Evolutionary conservation across 2,113 vertebrate species (phyloP).

Genomic region (Salvelinus alpinus): DNA sequence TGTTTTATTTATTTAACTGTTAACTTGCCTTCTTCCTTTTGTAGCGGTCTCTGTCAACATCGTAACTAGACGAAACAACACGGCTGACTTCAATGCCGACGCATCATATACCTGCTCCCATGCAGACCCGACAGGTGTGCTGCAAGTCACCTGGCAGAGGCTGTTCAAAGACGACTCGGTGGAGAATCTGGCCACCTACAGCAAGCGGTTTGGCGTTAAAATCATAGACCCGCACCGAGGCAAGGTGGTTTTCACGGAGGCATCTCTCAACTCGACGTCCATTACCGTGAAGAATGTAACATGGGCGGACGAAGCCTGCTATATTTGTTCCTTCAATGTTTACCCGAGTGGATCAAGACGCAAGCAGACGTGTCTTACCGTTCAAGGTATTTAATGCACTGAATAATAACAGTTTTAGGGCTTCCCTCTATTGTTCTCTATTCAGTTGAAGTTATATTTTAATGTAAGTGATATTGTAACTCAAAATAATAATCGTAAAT

Average conservation of each 20-base stretch:
- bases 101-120: conserved; percentile 35
- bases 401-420: no score
- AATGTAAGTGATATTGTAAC: no score
- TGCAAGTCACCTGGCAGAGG: conserved; percentile 66
- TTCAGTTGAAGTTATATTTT: no score
- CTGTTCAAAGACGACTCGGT: neutral
- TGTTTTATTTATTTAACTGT: neutral
- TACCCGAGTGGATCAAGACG: conserved; percentile 64
- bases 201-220: conserved; percentile 37
- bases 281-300: conserved; percentile 56
- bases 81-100: conserved; percentile 20
- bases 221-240: conserved; percentile 34
- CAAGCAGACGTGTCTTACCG: conserved; percentile 59
- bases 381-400: conserved; percentile 55
- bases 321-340: conserved; percentile 66
- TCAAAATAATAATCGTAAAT: no score
- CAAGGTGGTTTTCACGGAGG: conserved; percentile 47
- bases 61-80: neutral
- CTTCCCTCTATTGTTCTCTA: no score
- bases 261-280: conserved; percentile 44
- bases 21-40: neutral
- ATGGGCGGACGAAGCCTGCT: conserved; percentile 67
- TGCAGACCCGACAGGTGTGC: conserved; percentile 43
- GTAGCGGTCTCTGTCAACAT: conserved; percentile 20
- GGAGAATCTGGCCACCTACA: conserved; percentile 62